Base-by-base conservation (phyloP, 2,888 invertebrate genomes). In the Monochamus alternatus region DNA sequence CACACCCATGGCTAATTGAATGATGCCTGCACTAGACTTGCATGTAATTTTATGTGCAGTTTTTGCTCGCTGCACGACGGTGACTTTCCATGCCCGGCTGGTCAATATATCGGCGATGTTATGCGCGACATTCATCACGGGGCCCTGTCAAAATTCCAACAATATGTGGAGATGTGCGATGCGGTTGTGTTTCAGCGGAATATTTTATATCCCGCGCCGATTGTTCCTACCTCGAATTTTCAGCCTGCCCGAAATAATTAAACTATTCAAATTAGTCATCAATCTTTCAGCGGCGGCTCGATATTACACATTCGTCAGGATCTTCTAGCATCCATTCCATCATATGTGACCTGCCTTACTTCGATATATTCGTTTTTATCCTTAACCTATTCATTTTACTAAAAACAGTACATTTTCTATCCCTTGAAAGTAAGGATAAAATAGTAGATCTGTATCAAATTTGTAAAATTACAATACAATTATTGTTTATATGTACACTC, bases 1-100 rank as follows among this genome's bases (percentile, higher is more conserved):
- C 89, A 89, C 89, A 89, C 89, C 89, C 89, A 87, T 87, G 86
- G 85, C 87, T 89, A 89, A 89, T 89, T 89, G 88, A 89, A 89
- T 89, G 88, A 88, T 88, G 87, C 87, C 87, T 86, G 87, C 87
- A 87, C 86, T 87, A 87, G 87, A 87, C 87, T 86, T 85, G 85
- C 84, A 86, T 84, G 83, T 82, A 85, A 84, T 83, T 84, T 82
- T 83, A 82, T 80, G 79, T 82, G 81, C 81, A 81, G 80, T 82
- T 83, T 83, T 85, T 83, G 81, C 78, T 78, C 78, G 78, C 75
- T 72, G 70, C 75, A 75, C 81, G 75, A 64, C 78, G 78, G 73
- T 66, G 81, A 76, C 78, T 76, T 22, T 74, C 76, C 73, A 55
- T 75, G 75, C 74, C 62, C 72, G 66, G 74, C 80, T 78, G 79